Evolutionary conservation across 1,140 invertebrate genomes (phyloP).

Genomic region (Triops cancriformis): DNA sequence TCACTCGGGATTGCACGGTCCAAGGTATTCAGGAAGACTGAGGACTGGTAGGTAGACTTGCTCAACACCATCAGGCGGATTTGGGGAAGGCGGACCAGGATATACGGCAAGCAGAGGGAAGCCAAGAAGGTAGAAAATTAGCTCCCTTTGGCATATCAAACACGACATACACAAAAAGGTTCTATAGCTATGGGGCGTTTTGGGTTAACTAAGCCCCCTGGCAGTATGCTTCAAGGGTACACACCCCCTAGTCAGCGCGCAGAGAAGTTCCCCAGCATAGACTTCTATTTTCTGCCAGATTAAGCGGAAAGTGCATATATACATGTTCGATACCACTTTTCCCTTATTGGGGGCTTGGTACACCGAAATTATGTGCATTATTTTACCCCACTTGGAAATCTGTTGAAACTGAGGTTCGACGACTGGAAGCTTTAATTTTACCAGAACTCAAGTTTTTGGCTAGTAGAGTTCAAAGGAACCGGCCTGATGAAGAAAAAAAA

Average conservation of each 20-base stretch:
- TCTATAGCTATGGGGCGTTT: not conserved
- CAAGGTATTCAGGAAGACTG: not conserved
- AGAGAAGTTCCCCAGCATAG: too few species aligned
- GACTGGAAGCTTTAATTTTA: too few species aligned
- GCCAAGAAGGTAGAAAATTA: not conserved
- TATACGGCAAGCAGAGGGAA: not conserved
- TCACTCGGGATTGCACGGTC: not conserved
- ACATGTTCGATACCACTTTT: too few species aligned
- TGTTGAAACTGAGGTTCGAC: too few species aligned
- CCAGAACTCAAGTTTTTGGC: not conserved
- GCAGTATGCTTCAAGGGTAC: not conserved
- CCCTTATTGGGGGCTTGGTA: too few species aligned
- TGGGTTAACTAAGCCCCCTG: not conserved
- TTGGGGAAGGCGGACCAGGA: not conserved
- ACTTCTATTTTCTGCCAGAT: too few species aligned
- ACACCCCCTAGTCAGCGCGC: not conserved
- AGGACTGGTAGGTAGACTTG: not conserved
- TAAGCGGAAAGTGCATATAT: too few species aligned
- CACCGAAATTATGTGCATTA: too few species aligned
- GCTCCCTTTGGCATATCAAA: not conserved
- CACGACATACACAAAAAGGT: not conserved
- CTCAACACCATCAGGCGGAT: not conserved
- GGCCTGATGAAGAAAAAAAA: not conserved
- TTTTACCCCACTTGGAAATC: too few species aligned
- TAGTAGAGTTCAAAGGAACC: not conserved